Conservation (phyloP, 92 coral and sea anemone species). For the Epizoanthus ramosus region DNA sequence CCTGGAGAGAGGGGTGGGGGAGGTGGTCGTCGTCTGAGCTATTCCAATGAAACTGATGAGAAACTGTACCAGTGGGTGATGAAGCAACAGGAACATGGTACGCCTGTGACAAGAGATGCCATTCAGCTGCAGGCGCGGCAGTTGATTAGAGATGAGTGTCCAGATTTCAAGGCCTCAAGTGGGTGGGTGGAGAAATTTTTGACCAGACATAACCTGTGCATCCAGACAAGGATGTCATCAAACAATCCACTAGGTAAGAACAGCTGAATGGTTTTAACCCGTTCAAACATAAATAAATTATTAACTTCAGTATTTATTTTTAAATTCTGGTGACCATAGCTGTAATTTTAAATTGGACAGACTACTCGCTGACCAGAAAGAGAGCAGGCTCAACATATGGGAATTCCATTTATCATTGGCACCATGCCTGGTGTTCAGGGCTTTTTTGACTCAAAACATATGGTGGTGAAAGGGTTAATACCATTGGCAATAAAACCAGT, state of each 20-base stretch:
- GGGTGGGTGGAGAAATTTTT: conserved; percentile 99
- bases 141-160: conserved; percentile 91
- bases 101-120: conserved; percentile 94
- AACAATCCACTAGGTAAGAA: conserved; percentile 76
- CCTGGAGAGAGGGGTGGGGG: conserved; percentile 67
- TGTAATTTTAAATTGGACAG: too few relatives aligned
- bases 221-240: conserved; percentile 88
- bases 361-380: too few relatives aligned
- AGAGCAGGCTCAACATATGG: too few relatives aligned
- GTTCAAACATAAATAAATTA: too few relatives aligned
- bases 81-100: conserved; percentile 87
- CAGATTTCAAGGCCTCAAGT: conserved; percentile 98
- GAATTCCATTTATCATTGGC: too few relatives aligned
- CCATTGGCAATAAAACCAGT: too few relatives aligned
- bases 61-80: conserved; percentile 93
- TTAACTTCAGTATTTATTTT: too few relatives aligned
- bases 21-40: conserved; percentile 93
- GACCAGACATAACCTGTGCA: conserved; percentile 82
- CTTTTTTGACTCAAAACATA: too few relatives aligned
- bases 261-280: too few relatives aligned
- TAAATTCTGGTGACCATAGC: too few relatives aligned
- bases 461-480: too few relatives aligned
- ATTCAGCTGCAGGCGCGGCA: conserved; percentile 88
- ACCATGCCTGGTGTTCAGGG: too few relatives aligned
- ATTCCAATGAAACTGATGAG: conserved; percentile 96